Evolutionary conservation across 35 echinoderm and acorn worm species (phyloP).

Genomic region (Eucidaris tribuloides): DNA sequence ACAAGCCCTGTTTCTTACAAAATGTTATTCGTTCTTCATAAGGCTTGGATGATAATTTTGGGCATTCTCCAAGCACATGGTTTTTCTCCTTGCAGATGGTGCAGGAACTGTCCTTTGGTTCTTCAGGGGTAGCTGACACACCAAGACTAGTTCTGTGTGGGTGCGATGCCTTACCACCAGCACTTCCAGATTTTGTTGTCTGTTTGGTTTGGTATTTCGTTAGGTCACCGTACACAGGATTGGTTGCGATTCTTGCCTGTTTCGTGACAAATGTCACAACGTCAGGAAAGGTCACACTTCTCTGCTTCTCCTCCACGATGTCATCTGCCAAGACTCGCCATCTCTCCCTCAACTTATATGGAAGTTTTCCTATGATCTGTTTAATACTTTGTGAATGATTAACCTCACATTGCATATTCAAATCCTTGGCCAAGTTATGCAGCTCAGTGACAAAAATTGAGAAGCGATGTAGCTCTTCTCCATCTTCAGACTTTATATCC

Average conservation of each 20-base stretch:
- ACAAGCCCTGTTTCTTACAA: neutral
- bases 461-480: neutral
- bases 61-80: neutral
- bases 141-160: neutral
- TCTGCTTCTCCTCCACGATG: neutral
- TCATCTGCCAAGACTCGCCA: neutral
- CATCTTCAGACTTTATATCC: neutral
- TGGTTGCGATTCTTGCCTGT: neutral
- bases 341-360: neutral
- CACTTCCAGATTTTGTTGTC: neutral
- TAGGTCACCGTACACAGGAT: constrained; percentile 12
- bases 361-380: constrained; percentile 5
- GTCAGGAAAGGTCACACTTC: constrained; percentile 5
- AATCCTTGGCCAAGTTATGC: neutral
- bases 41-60: neutral
- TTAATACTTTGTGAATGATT: constrained; percentile 5
- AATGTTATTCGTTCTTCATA: neutral
- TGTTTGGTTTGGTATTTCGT: neutral
- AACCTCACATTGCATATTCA: neutral
- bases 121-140: neutral
- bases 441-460: neutral
- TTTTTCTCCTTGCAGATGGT: neutral
- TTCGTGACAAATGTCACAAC: neutral
- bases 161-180: neutral
- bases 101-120: neutral